Percentiles rank a stretch among this genome's conserved stretches.
Conservation (phyloP, 2,797 vertebrate genomes). For the Psittacula derbiana region DNA sequence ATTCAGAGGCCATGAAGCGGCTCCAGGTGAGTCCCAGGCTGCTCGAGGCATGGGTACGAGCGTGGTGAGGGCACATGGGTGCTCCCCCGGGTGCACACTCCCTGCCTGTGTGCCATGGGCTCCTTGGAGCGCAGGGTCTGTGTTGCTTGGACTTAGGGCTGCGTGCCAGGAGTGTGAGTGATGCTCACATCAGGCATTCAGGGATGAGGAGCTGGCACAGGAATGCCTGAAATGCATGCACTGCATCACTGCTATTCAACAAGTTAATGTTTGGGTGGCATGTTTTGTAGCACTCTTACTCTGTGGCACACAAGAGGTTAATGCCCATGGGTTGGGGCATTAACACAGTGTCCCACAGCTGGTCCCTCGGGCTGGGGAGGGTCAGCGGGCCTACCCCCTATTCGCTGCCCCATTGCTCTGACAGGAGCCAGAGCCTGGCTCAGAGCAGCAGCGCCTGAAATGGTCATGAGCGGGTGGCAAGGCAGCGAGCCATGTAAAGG, state of each 20-base stretch:
- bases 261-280: background rate
- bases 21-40: conserved; percentile 80
- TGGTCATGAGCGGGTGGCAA: conserved; percentile 42
- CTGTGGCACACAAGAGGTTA: background rate
- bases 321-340: fast-evolving
- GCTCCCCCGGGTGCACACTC: background rate
- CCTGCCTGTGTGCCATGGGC: background rate
- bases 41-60: background rate
- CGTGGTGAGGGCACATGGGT: fast-evolving
- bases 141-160: background rate
- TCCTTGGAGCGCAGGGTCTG: background rate
- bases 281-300: background rate
- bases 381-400: background rate
- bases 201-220: background rate
- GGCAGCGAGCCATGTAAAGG: conserved; percentile 16
- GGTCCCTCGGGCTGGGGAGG: background rate
- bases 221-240: background rate
- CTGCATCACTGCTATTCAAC: background rate
- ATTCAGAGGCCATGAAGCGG: conserved; percentile 89
- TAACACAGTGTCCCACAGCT: background rate
- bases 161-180: fast-evolving
- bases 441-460: conserved; percentile 43
- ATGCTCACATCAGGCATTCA: background rate
- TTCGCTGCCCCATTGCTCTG: background rate
- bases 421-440: background rate